Base-by-base conservation (phyloP, 2,113 vertebrate genomes). In the Clarias gariepinus region DNA sequence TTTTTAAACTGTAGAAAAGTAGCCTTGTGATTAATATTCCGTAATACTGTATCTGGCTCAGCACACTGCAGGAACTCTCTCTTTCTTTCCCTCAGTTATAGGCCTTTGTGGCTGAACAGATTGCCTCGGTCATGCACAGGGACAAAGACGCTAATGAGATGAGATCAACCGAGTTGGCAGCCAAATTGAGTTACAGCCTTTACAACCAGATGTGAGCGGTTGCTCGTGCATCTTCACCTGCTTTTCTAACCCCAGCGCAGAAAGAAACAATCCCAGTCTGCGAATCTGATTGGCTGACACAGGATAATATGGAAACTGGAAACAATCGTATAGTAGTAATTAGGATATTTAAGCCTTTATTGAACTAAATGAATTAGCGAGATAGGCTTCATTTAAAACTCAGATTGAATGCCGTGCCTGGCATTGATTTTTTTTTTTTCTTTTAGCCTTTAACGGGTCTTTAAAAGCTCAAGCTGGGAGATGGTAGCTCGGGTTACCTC, bases 311-410 rank as follows among this genome's bases (percentile, higher is more conserved):
- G 76, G 69, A 81, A 86, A 66, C n/a, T 85, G 84, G 87, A 91
- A 91, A 89, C 84, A 85, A 77, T 82, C 55, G 90, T 89, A 66
- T 77, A 79, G 64, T 53, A 83, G 88, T 91, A 84, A 89, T 71
- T 66, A 85, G 74, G 76, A 87, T 79, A 76, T 91, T 77, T 73
- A 82, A 90, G 83, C 19, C 84, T 76, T 90, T 90, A 91, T 63
- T 89, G 87, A 93, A 91, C 89, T 66, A 82, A 91, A 88, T 66
- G 82, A 93, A 94, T 93, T 88, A 93, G 89, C 90, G 89, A 92
- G 94, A 94, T 93, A 93, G 90, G 86, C 82, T 86, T 13, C 63
- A 87, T 90, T 94, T 91, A 86, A 90, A 91, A 88, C n/a, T 16
- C 86, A 92, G 92, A 93, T 92, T 89, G 90, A 93, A 93, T 58